Evolutionary conservation across 1,140 invertebrate genomes (phyloP).

Genomic region (Maconellicoccus hirsutus): DNA sequence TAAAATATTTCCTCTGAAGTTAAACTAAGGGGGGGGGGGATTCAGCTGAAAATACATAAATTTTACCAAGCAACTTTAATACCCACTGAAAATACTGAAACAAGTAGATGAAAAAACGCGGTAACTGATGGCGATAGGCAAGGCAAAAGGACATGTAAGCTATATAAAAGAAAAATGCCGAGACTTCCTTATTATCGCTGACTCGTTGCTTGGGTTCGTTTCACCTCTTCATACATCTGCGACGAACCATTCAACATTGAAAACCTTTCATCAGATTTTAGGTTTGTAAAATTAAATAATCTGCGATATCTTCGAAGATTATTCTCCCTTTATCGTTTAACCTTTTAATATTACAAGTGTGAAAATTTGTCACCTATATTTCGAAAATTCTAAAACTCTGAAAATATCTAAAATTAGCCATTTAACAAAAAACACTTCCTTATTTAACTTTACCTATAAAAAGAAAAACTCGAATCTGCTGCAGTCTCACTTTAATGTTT

Average conservation of each 20-base stretch:
- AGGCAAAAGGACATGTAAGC: slow-evolving; percentile 2
- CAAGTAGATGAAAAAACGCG: not conserved
- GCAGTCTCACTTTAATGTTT: too few species aligned
- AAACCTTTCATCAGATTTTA: not conserved
- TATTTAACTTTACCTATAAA: too few species aligned
- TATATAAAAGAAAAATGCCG: slow-evolving; percentile 9
- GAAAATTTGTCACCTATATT: too few species aligned
- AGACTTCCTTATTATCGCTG: slow-evolving; percentile 17
- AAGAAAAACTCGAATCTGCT: not conserved
- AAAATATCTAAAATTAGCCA: too few species aligned
- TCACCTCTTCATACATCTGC: slow-evolving; percentile 1
- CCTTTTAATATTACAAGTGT: too few species aligned
- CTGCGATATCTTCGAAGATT: too few species aligned
- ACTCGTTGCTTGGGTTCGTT: not conserved
- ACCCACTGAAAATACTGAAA: not conserved
- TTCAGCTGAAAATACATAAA: not conserved
- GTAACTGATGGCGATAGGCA: slow-evolving; percentile 2
- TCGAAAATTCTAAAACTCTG: too few species aligned
- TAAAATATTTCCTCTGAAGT: too few species aligned
- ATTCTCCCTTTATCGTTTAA: too few species aligned
- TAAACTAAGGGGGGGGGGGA: too few species aligned
- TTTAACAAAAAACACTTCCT: too few species aligned
- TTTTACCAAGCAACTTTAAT: not conserved
- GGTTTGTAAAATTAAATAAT: not conserved
- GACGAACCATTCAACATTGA: slow-evolving; percentile 1